A percentile compares a stretch with the other conserved stretches of the same genome.
phyloP scores from a whole-genome alignment of 1,140 invertebrate genomes.

The Chlorops oryzae region DNA sequence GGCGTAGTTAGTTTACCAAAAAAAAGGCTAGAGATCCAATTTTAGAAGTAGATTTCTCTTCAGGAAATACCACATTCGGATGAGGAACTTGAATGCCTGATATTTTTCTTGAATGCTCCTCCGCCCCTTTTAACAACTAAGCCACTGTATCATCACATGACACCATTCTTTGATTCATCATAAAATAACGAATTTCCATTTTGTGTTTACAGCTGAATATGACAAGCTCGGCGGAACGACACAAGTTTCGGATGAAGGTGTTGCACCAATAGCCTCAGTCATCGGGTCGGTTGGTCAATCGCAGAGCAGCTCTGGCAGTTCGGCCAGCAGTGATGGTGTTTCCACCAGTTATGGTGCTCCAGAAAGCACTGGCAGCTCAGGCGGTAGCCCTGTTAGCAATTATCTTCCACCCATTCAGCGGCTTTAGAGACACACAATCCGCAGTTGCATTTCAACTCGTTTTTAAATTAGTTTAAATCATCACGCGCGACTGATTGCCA shows the following conservation, averaged over 20 bases:
- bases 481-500: constrained; percentile 16
- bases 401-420: constrained; percentile 33
- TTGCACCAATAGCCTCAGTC: constrained; percentile 41
- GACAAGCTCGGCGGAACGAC: constrained; percentile 43
- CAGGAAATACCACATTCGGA: no score
- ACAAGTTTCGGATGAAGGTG: constrained; percentile 39
- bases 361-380: not conserved
- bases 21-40: no score
- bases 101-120: no score
- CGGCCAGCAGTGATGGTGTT: not conserved
- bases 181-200: not conserved
- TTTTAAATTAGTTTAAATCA: constrained; percentile 2
- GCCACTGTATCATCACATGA: no score
- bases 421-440: no score
- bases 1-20: no score
- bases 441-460: no score
- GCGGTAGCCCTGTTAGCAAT: constrained; percentile 8
- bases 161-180: not conserved
- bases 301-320: not conserved
- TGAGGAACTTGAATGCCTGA: no score
- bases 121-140: no score
- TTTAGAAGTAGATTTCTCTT: no score
- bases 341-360: constrained; percentile 6
- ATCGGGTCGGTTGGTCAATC: constrained; percentile 33
- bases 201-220: constrained; percentile 36